These are phyloP conservation scores for Podotricha telesiphe DNA, from an alignment of 2,888 invertebrate species.

Conservation along the genomic window DNA sequence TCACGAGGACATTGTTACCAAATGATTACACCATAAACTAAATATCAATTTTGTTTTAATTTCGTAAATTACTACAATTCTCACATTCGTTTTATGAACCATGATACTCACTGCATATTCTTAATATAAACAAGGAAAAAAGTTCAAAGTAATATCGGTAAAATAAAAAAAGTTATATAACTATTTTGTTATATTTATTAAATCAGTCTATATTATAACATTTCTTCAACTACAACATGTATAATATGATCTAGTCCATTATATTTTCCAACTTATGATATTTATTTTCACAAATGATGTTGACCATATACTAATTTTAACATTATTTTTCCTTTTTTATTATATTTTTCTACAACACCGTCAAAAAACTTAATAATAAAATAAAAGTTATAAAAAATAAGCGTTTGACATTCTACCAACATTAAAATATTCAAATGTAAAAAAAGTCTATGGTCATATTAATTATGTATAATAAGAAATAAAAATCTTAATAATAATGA, in stretches of 20 bases:
- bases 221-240: conserved; percentile 8
- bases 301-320: conserved; percentile 45
- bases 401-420: background rate
- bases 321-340: background rate
- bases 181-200: conserved; percentile 41
- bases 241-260: background rate
- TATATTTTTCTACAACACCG: too few species aligned
- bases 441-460: conserved; percentile 18
- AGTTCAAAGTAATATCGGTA: background rate
- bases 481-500: background rate
- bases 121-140: too few species aligned
- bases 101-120: too few species aligned
- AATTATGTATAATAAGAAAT: too few species aligned
- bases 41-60: too few species aligned
- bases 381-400: background rate
- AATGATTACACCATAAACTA: too few species aligned
- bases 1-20: too few species aligned
- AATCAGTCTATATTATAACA: conserved; percentile 47
- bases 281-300: conserved; percentile 14
- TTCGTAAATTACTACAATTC: too few species aligned
- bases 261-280: background rate
- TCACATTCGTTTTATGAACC: too few species aligned
- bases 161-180: conserved; percentile 42
- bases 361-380: background rate
- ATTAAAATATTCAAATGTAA: conserved; percentile 3